Evolutionary conservation across 1,140 invertebrate species (phyloP), one percentile per base, ranked within the genome.

Genomic region (Oryctes rhinoceros): DNA sequence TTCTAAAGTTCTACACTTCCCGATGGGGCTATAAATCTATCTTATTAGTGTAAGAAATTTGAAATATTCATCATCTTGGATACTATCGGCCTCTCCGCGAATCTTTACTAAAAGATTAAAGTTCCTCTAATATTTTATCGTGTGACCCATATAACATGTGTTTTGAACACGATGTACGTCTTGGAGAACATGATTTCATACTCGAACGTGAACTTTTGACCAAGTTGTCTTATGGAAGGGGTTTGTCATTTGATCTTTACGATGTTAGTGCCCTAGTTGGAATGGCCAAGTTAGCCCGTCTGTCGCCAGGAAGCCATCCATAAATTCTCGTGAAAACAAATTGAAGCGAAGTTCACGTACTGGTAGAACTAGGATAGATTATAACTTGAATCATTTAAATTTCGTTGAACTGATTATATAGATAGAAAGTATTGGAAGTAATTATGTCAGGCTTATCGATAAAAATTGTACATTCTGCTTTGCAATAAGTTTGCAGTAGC

Each of bases 131-230:
- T 59, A 59, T 59, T 59, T 59, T 15, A 59, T 59, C 18, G 15
- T 15, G 15, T 59, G 7, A 59, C 53, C 13, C n/a, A 59, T 18
- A 18, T 59, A 59, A 59, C n/a, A 59, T 59, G 53, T 59, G 53
- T 59, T 59, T 53, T 59, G n/a, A 18, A 59, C 53, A 15, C 53
- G 35, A 71, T 37, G 35, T 71, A 35, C 65, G 65, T 9, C 65
- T 71, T 15, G 24, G 10, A 71, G 35, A 24, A 37, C 65, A 71
- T 37, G 65, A 24, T 71, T 71, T 71, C 7, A n/a, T n/a, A 59
- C 53, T 59, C 18, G 18, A 35, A 71, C 65, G 20, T 71, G 65
- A 71, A 71, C 65, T 71, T 71, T 24, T 71, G 65, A 35, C 35
- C 65, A 71, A 71, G 35, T 71, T 71, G 62, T 67, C 62, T 67